Evolutionary conservation across 1,140 invertebrate species (phyloP), one percentile per base, ranked within the genome.

Genomic region (Arctopsyche grandis): DNA sequence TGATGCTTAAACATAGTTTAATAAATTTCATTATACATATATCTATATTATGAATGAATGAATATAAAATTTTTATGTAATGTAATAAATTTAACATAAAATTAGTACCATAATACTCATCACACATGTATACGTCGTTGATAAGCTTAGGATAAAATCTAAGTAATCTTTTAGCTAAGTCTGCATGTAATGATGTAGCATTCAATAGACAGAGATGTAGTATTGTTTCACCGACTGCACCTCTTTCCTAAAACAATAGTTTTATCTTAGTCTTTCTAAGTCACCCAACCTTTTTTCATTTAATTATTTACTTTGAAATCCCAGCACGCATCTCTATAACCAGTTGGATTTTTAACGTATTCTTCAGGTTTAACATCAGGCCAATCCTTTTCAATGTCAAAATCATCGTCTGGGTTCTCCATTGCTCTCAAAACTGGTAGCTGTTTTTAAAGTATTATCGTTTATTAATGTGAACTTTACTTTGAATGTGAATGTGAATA

Each of bases 211-310:
- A 99, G 5, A 99, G 87, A 88, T 99, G 98, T 4, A 99, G 89
- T 77, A 97, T 94, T 0, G 96, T 97, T 89, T 99, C 98, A 0
- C 98, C 98, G 0, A 99, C 98, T 1, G 97, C 95, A 0, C 98
- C 98, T 80, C 97, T 91, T 85, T 98, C 92, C 86, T 95, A 60
- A 38, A 81, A 76, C 44, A 73, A 0, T 9, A 29, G 16, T 26
- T 14, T 56, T 69, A 38, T 22, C 56, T 26, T 52, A 43, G 56
- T n/a, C n/a, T 78, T 71, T 22, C 56, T 26, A 24, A 43, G 56
- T n/a, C n/a, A 70, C 56, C 63, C 21, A 77, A 26, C 29, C 22
- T 16, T 46, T 58, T 75, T 24, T 76, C 38, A 75, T 38, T n/a
- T n/a, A 60, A 26, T 9, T 26, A 71, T 16, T 52, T 82, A 90